Percentiles rank a stretch among this genome's conserved stretches.
phyloP scores from a whole-genome alignment of 1,140 invertebrate species.

The Drosophila littoralis region DNA sequence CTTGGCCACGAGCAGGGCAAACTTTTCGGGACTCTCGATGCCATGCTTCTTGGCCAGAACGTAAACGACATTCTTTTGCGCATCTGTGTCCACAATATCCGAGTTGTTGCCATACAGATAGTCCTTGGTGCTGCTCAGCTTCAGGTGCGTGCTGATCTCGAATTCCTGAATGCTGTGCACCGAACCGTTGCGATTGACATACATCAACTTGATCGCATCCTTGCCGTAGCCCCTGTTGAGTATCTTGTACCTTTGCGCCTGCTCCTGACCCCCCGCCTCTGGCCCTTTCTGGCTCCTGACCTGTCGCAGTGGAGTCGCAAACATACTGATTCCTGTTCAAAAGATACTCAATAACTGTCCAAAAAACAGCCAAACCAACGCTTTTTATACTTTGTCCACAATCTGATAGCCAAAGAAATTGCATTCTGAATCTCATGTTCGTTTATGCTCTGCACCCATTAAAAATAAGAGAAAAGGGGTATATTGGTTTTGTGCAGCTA shows the following conservation, averaged over 20 bases:
- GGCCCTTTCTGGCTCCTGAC: slow-evolving; percentile 23
- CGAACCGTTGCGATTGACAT: slow-evolving; percentile 87
- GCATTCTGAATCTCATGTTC: not conserved
- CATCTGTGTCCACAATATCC: slow-evolving; percentile 91
- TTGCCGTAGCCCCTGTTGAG: slow-evolving; percentile 90
- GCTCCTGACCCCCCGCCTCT: slow-evolving; percentile 15
- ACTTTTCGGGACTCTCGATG: slow-evolving; percentile 90
- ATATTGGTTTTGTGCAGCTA: too few relatives aligned
- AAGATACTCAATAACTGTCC: not conserved
- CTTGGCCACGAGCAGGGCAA: slow-evolving; percentile 88
- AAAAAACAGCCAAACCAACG: too few relatives aligned
- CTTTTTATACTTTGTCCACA: slow-evolving; percentile 13
- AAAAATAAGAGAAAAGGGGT: too few relatives aligned
- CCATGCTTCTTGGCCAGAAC: slow-evolving; percentile 91
- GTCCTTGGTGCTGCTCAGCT: slow-evolving; percentile 88
- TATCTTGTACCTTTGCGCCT: slow-evolving; percentile 85
- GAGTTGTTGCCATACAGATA: slow-evolving; percentile 87
- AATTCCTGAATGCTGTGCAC: slow-evolving; percentile 89
- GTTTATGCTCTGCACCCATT: too few relatives aligned
- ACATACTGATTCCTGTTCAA: slow-evolving; percentile 34
- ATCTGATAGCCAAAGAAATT: not conserved
- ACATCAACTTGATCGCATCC: slow-evolving; percentile 89
- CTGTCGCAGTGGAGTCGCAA: slow-evolving; percentile 45
- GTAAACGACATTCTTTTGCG: slow-evolving; percentile 93
- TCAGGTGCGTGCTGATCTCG: slow-evolving; percentile 89